Evolutionary conservation across 1,140 invertebrate genomes (phyloP).

Genomic region (Gonioctena quinquepunctata): DNA sequence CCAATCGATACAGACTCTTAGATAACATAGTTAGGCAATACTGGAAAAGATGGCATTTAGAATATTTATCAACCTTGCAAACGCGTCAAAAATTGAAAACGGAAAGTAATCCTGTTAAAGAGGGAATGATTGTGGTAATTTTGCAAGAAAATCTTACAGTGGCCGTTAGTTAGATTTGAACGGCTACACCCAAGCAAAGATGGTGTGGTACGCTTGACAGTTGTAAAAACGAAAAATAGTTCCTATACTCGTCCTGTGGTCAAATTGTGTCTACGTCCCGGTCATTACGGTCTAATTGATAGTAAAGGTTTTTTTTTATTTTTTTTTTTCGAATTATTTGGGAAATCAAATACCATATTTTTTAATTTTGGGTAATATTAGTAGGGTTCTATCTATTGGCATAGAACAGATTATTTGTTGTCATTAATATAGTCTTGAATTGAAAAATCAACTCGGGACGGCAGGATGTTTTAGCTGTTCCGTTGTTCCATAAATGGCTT

Average conservation of each 20-base stretch:
- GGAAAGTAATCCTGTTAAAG: background rate
- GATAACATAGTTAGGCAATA: background rate
- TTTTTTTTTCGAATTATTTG: too few species aligned
- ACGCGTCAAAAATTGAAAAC: background rate
- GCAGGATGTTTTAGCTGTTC: too few species aligned
- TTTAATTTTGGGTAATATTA: too few species aligned
- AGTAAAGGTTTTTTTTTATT: too few species aligned
- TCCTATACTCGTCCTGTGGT: background rate
- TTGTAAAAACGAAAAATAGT: background rate
- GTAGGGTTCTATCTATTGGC: too few species aligned
- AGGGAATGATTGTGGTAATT: background rate
- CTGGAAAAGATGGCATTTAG: background rate
- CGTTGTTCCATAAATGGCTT: too few species aligned
- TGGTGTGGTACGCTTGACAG: background rate
- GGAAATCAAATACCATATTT: too few species aligned
- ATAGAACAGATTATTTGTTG: too few species aligned
- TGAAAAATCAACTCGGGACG: too few species aligned
- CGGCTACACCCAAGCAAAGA: background rate
- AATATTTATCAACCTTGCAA: background rate
- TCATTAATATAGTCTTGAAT: too few species aligned
- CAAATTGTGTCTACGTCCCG: background rate
- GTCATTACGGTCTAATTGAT: background rate
- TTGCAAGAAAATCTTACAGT: background rate
- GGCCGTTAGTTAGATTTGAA: background rate
- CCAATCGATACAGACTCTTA: background rate